phyloP scores from a whole-genome alignment of 1,140 invertebrate genomes.

The Tetraneura akinire region DNA sequence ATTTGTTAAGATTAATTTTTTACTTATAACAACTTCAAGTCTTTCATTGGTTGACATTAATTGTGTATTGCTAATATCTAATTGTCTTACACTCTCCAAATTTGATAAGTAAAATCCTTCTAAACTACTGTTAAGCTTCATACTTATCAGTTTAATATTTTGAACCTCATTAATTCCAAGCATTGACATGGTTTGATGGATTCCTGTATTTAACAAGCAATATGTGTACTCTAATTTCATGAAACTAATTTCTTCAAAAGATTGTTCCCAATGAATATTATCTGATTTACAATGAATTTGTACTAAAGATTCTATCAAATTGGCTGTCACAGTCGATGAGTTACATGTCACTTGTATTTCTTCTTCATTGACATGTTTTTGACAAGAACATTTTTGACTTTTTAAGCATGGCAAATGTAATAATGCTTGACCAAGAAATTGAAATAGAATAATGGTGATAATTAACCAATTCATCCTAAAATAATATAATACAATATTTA shows the following conservation, averaged over 20 bases:
- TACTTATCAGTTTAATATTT: not conserved
- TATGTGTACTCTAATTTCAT: not conserved
- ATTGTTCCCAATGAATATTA: slow-evolving; percentile 10
- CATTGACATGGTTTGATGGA: slow-evolving; percentile 9
- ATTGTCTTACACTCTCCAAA: not conserved
- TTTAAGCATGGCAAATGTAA: not conserved
- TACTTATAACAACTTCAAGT: too few species aligned
- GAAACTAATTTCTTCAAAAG: slow-evolving; percentile 20
- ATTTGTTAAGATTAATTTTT: slow-evolving; percentile 38
- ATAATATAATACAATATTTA: not conserved
- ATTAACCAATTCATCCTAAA: slow-evolving; percentile 41
- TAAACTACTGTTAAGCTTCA: slow-evolving; percentile 13
- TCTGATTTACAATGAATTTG: slow-evolving; percentile 21
- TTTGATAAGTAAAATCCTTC: slow-evolving; percentile 23
- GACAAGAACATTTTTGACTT: slow-evolving; percentile 15
- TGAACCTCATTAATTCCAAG: slow-evolving; percentile 17
- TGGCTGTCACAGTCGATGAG: not conserved
- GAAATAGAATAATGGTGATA: not conserved
- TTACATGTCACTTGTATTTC: slow-evolving; percentile 29
- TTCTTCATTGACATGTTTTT: not conserved
- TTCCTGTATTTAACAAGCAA: slow-evolving; percentile 8
- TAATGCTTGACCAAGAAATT: slow-evolving; percentile 15
- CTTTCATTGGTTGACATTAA: too few species aligned
- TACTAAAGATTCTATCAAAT: slow-evolving; percentile 6
- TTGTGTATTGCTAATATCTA: slow-evolving; percentile 16